Evolutionary conservation across 2,888 invertebrate species (phyloP).

Genomic region (Trissolcus japonicus): DNA sequence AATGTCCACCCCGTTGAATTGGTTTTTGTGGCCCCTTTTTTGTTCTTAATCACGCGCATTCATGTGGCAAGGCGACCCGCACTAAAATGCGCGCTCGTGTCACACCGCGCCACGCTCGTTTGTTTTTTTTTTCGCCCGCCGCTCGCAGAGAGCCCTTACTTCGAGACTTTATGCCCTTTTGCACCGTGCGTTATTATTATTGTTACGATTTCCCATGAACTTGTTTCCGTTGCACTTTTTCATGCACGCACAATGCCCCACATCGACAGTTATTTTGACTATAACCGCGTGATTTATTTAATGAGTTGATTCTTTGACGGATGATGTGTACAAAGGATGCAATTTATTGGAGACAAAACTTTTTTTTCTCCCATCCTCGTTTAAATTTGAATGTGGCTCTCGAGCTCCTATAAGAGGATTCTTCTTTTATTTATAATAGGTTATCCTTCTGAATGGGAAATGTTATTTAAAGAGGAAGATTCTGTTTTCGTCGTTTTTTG

Average conservation of each 20-base stretch:
- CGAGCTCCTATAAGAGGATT: no score
- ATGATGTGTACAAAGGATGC: no score
- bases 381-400: no score
- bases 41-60: constrained; percentile 51
- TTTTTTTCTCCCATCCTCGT: no score
- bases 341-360: no score
- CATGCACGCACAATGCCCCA: neutral
- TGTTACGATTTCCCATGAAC: constrained; percentile 2
- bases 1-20: constrained; percentile 39
- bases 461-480: no score
- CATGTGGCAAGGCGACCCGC: constrained; percentile 43
- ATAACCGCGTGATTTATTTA: neutral
- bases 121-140: neutral
- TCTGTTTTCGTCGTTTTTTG: no score
- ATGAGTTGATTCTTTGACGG: no score
- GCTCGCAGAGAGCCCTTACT: constrained; percentile 15
- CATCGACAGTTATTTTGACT: constrained; percentile 11
- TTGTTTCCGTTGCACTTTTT: no score
- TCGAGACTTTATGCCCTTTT: constrained; percentile 24
- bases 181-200: constrained; percentile 15
- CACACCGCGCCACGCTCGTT: constrained; percentile 3
- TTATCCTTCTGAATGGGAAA: no score
- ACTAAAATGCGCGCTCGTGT: constrained; percentile 28
- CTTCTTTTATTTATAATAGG: no score
- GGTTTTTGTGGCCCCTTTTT: constrained; percentile 39